These are phyloP conservation scores for Serinus canaria DNA, from an alignment of 2,113 vertebrate species.

Conservation along the genomic window DNA sequence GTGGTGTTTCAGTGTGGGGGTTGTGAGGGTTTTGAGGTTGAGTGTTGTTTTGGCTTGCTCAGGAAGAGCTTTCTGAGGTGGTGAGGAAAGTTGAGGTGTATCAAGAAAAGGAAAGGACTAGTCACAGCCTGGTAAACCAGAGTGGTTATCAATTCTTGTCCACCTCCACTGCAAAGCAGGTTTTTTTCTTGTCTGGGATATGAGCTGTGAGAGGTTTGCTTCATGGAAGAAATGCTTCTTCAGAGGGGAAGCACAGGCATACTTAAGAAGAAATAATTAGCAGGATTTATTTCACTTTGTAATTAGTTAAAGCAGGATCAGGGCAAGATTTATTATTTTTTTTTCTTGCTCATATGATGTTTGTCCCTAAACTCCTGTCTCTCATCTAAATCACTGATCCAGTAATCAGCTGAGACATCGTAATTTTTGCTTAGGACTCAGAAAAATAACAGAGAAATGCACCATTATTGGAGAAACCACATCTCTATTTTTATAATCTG, in stretches of 20 bases:
- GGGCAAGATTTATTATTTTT: not conserved
- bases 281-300: not conserved
- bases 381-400: not conserved
- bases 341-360: not conserved
- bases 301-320: not conserved
- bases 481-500: conserved; percentile 24
- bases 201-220: not conserved
- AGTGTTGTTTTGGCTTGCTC: not conserved
- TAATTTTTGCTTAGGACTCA: not conserved
- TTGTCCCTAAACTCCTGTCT: not conserved
- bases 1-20: not conserved
- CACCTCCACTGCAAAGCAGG: not conserved
- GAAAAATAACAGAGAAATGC: not conserved
- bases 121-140: not conserved
- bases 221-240: not conserved
- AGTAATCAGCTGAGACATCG: not conserved
- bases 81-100: not conserved
- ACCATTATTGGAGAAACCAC: conserved; percentile 6
- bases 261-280: not conserved
- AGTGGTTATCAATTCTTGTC: not conserved
- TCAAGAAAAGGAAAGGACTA: not conserved
- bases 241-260: not conserved
- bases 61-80: conserved; percentile 18
- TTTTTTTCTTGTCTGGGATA: not conserved
- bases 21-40: not conserved